These are phyloP conservation scores for Callinectes sapidus DNA, from an alignment of 2,888 invertebrate genomes.

Conservation along the genomic window DNA sequence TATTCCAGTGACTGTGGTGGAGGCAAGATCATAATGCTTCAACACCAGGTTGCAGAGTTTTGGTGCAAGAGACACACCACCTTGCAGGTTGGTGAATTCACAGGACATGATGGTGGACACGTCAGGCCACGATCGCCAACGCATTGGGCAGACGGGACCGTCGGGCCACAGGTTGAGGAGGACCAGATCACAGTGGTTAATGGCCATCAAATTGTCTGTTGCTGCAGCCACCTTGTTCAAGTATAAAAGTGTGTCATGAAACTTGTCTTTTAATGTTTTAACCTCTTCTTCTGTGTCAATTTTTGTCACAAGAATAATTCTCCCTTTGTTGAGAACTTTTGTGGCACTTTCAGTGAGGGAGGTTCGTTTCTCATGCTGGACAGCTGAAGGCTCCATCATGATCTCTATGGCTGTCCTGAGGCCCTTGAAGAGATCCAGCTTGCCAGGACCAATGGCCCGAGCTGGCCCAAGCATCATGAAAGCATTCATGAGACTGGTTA, in stretches of 20 bases:
- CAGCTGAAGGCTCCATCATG: conserved; percentile 87
- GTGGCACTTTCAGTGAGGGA: conserved; percentile 77
- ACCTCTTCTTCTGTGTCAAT: conserved; percentile 91
- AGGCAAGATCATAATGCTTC: conserved; percentile 91
- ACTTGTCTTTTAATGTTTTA: conserved; percentile 90
- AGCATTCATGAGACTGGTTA: conserved; percentile 78
- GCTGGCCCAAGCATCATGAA: conserved; percentile 71
- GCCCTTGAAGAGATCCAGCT: conserved; percentile 66
- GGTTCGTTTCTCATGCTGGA: conserved; percentile 81
- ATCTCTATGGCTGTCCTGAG: conserved; percentile 84
- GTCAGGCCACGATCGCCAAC: conserved; percentile 80
- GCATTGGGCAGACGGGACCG: conserved; percentile 86
- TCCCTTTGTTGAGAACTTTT: conserved; percentile 81
- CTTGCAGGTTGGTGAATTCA: conserved; percentile 77
- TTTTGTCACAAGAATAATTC: conserved; percentile 93
- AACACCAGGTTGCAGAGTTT: conserved; percentile 80
- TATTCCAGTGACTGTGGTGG: conserved; percentile 97
- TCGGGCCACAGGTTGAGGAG: conserved; percentile 92
- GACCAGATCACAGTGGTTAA: conserved; percentile 92
- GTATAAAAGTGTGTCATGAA: conserved; percentile 86
- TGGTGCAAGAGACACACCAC: conserved; percentile 82
- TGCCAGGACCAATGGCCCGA: conserved; percentile 55
- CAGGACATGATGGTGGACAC: conserved; percentile 77
- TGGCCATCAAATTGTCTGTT: conserved; percentile 83
- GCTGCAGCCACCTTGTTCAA: conserved; percentile 85